These are phyloP conservation scores for Anaspis maculata DNA, from an alignment of 2,888 invertebrate species.

Conservation along the genomic window DNA sequence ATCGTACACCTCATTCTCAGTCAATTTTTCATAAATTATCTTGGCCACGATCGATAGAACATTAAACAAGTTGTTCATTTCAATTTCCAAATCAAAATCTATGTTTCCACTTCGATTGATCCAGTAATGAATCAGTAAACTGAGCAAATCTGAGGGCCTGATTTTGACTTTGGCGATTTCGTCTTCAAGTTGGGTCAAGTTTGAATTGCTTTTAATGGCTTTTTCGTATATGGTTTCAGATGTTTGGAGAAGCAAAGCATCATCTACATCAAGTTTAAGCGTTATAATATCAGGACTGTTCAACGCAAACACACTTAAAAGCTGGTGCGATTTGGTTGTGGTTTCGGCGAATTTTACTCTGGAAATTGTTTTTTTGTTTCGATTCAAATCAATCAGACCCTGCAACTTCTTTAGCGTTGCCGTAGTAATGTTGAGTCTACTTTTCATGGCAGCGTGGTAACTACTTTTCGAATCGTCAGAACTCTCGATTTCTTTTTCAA, in stretches of 20 bases:
- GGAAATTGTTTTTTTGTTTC: conserved; percentile 28
- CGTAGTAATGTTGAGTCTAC: too few species aligned
- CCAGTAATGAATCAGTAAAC: conserved; percentile 63
- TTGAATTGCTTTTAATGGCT: conserved; percentile 21
- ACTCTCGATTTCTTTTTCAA: conserved; percentile 29
- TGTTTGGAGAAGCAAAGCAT: conserved; percentile 38
- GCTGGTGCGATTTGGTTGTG: conserved; percentile 49
- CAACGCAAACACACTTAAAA: conserved; percentile 48
- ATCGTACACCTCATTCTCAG: conserved; percentile 61
- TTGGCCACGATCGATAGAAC: conserved; percentile 58
- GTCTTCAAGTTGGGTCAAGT: conserved; percentile 1
- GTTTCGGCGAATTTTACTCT: conserved; percentile 44
- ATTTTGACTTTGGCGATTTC: conserved; percentile 34
- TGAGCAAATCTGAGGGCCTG: conserved; percentile 58
- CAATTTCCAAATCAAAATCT: conserved; percentile 44
- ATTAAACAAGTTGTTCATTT: conserved; percentile 61
- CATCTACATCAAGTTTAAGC: conserved; percentile 39
- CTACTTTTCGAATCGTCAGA: conserved; percentile 42
- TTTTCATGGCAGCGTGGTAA: too few species aligned
- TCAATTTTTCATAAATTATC: too few species aligned
- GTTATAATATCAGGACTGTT: conserved; percentile 32
- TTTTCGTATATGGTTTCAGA: conserved; percentile 34
- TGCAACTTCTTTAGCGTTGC: conserved; percentile 57
- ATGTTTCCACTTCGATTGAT: conserved; percentile 51
- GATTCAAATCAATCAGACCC: conserved; percentile 52